Conservation (phyloP, 2,797 vertebrate genomes). For the Holocentrus rufus region DNA sequence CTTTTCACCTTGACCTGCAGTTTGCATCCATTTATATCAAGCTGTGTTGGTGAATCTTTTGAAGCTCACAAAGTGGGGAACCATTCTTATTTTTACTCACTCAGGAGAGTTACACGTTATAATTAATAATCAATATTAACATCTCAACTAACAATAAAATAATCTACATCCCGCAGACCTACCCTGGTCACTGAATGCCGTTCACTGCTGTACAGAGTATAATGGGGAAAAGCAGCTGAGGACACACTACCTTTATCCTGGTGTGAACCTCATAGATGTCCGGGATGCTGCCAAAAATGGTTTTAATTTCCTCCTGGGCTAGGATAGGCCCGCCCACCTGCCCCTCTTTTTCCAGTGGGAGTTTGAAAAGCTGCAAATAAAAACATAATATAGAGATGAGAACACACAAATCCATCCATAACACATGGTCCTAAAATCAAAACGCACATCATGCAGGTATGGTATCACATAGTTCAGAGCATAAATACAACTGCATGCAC, state of each 20-base stretch:
- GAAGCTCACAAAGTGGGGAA: too few species aligned
- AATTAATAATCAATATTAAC: too few species aligned
- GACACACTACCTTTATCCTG: slow-evolving; percentile 89
- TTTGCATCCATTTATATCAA: too few species aligned
- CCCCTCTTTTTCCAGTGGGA: slow-evolving; percentile 93
- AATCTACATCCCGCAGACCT: background rate
- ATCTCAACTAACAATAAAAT: too few species aligned
- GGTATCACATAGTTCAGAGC: too few species aligned
- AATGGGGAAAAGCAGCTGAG: background rate
- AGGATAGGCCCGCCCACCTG: slow-evolving; percentile 97
- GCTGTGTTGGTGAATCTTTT: too few species aligned
- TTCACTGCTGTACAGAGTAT: background rate
- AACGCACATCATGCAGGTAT: too few species aligned
- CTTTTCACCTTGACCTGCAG: too few species aligned
- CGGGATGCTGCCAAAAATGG: slow-evolving; percentile 98
- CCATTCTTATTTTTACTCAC: too few species aligned
- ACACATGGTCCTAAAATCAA: too few species aligned
- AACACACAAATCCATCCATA: background rate
- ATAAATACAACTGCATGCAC: background rate
- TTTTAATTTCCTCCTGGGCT: slow-evolving; percentile 96
- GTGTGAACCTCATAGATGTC: slow-evolving; percentile 97
- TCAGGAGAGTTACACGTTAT: too few species aligned
- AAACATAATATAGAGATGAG: slow-evolving; percentile 13
- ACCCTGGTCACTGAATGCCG: background rate
- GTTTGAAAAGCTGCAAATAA: slow-evolving; percentile 89